These are phyloP conservation scores for Piscicola geometra DNA, from an alignment of 2,888 invertebrate genomes.

Conservation along the genomic window DNA sequence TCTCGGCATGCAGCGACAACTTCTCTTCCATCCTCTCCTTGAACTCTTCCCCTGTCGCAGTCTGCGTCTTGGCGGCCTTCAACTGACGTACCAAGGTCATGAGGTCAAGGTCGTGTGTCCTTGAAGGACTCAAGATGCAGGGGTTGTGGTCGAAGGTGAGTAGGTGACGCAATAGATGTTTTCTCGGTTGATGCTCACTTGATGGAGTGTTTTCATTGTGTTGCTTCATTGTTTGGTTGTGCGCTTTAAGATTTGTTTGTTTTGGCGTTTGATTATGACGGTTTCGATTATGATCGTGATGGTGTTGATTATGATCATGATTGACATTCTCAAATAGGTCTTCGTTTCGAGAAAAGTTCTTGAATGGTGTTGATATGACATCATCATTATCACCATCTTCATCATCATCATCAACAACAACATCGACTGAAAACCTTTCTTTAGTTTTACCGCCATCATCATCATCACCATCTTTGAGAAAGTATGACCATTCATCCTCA, in stretches of 20 bases:
- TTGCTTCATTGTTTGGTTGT: background rate
- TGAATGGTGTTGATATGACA: background rate
- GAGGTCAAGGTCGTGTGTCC: slow-evolving; percentile 3
- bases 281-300: background rate
- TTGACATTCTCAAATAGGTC: background rate
- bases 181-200: slow-evolving; percentile 2
- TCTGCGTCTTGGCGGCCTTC: too few species aligned
- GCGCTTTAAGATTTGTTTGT: background rate
- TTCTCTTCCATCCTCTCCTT: too few species aligned
- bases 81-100: background rate
- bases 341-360: background rate
- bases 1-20: too few species aligned
- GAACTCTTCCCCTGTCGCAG: too few species aligned
- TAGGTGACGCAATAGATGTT: slow-evolving; percentile 3
- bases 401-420: background rate
- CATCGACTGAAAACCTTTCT: background rate
- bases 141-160: background rate
- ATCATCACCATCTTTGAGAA: background rate
- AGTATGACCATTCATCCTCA: background rate
- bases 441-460: background rate
- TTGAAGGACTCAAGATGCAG: background rate
- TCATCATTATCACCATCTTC: background rate
- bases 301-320: background rate
- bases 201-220: slow-evolving; percentile 3
- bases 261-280: background rate